Conservation (phyloP, 2,888 invertebrate genomes). For the Sesia apiformis region DNA sequence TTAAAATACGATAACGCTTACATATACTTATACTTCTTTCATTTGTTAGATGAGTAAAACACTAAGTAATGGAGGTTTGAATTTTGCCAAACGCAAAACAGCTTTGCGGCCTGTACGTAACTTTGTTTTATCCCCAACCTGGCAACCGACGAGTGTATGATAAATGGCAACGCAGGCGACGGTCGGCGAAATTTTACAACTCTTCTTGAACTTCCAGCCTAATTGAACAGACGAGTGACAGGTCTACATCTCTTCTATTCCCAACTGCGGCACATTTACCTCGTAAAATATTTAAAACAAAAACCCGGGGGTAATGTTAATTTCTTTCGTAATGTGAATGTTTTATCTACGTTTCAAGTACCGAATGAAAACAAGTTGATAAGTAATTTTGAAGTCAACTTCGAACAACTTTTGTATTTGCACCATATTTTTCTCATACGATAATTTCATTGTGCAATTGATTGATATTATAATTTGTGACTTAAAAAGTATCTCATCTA, state of each 20-base stretch:
- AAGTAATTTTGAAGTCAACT: too few relatives aligned
- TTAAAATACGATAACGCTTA: too few relatives aligned
- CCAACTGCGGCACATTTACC: constrained; percentile 3
- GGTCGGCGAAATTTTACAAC: constrained; percentile 25
- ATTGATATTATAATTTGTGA: too few relatives aligned
- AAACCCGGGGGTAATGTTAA: background rate
- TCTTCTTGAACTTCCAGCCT: constrained; percentile 23
- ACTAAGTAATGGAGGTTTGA: too few relatives aligned
- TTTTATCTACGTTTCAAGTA: background rate
- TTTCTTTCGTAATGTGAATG: background rate
- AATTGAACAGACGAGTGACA: constrained; percentile 44
- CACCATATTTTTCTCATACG: too few relatives aligned
- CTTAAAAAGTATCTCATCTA: too few relatives aligned
- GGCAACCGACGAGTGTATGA: constrained; percentile 13
- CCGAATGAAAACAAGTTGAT: too few relatives aligned
- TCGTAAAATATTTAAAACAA: background rate
- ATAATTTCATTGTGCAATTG: too few relatives aligned
- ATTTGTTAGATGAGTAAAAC: too few relatives aligned
- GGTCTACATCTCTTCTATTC: constrained; percentile 15
- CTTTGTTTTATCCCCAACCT: background rate
- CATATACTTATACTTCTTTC: too few relatives aligned
- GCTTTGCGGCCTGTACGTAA: background rate
- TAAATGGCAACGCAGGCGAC: constrained; percentile 15
- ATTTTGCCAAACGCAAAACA: too few relatives aligned
- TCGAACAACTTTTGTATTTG: too few relatives aligned